A percentile compares a stretch with the other conserved stretches of the same genome.
Evolutionary conservation across 2,797 vertebrate species (phyloP).

Genomic region (Sphenodon punctatus): DNA sequence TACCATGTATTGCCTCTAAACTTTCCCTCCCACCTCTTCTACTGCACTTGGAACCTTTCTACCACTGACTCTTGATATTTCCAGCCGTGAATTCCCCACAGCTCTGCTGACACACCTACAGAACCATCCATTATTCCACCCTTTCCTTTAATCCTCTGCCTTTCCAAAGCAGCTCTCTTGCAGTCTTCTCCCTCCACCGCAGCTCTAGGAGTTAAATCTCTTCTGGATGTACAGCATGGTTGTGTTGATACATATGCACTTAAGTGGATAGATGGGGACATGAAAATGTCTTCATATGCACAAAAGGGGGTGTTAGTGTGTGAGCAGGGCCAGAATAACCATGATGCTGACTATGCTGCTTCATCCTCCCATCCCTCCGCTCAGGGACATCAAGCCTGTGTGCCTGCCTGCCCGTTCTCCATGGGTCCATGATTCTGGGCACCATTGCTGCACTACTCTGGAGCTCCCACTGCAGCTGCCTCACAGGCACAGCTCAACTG

Average conservation of each 20-base stretch:
- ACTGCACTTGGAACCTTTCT: not conserved
- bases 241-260: not conserved
- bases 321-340: too few species aligned
- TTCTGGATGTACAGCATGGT: fast-evolving
- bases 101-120: too few species aligned
- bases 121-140: not conserved
- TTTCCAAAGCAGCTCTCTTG: not conserved
- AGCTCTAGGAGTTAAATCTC: fast-evolving
- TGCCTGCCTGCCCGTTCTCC: too few species aligned
- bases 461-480: too few species aligned
- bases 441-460: too few species aligned
- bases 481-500: too few species aligned
- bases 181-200: not conserved
- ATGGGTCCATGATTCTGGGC: too few species aligned
- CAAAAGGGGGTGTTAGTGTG: not conserved
- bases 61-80: not conserved
- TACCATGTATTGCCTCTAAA: not conserved
- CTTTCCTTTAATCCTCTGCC: not conserved
- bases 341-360: too few species aligned
- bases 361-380: too few species aligned
- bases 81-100: too few species aligned
- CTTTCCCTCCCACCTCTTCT: not conserved
- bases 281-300: not conserved
- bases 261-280: not conserved
- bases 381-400: too few species aligned